Base-by-base conservation (phyloP, 2,113 vertebrate genomes). In the Gallinago media region DNA sequence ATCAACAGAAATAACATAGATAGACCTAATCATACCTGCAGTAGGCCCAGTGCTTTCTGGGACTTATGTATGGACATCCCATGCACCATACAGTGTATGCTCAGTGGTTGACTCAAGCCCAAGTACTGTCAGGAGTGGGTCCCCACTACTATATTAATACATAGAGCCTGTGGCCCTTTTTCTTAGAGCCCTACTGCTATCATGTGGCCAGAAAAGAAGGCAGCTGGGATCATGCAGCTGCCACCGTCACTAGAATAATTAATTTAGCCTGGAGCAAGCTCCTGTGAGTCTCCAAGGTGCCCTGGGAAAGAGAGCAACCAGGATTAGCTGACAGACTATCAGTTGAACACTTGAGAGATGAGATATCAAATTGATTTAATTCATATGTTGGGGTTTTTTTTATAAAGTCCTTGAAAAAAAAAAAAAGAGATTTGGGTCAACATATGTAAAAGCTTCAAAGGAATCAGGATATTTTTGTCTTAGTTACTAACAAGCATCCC, bases 181-280 rank as follows among this genome's bases (percentile, higher is more conserved):
- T 89, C 88, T 96, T 97, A 91, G 95, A 96, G 76, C 65, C 95
- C 83, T 96, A 94, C 91, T 91, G 93, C 95, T 96, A 97, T 97
- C 92, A 88, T 91, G 95, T 96, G 93, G 94, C 86, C 91, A 81
- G 86, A 78, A 96, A 86, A 71, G 72, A 94, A 92, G 95, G 86
- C 93, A 96, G 79, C 91, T 97, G 91, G 93, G 86, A 96, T 89
- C 73, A 89, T 87, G 80, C 91, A 92, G 86, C 92, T 97, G 95
- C 88, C 73, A 92, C 68, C 6, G 2, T 44, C 83, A 87, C 76
- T 84, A 92, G 83, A 95, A 94, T 96, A 97, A 97, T 96, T 96
- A 95, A 78, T 96, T 94, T 95, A 89, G 94, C 94, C 93, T 89
- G 38, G 8, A 96, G 95, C 94, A 95, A 96, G 79, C 65, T 92